Conservation (phyloP, 2,797 vertebrate genomes). For the Phoxinus dragarum region DNA sequence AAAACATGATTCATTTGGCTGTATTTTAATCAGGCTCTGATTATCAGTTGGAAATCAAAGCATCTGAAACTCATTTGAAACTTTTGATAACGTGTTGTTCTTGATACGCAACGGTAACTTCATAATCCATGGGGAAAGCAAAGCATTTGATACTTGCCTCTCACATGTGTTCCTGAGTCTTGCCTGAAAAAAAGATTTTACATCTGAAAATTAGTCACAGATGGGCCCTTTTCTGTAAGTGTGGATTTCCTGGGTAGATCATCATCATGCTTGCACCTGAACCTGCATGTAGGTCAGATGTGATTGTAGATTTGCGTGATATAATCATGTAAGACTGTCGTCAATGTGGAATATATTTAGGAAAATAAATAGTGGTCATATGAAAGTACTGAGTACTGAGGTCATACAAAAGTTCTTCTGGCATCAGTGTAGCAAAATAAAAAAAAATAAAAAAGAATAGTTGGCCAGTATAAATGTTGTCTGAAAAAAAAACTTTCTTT, state of each 20-base stretch:
- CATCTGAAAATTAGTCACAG: slow-evolving; percentile 43
- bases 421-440: background rate
- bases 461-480: no score
- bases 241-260: slow-evolving; percentile 32
- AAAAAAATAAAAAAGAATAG: background rate
- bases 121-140: slow-evolving; percentile 23
- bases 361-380: background rate
- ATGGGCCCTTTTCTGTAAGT: slow-evolving; percentile 34
- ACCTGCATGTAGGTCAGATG: slow-evolving; percentile 4
- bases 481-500: no score
- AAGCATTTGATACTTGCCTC: slow-evolving; percentile 18
- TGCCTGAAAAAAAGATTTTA: background rate
- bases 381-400: background rate
- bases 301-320: slow-evolving; percentile 7
- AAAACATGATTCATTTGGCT: background rate
- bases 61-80: slow-evolving; percentile 37
- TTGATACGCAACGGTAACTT: slow-evolving; percentile 29
- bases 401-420: background rate
- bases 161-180: background rate
- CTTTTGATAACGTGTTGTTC: slow-evolving; percentile 32
- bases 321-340: slow-evolving; percentile 19
- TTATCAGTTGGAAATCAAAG: slow-evolving; percentile 26
- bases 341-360: slow-evolving; percentile 35
- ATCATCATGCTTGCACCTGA: slow-evolving; percentile 45
- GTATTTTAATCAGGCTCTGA: slow-evolving; percentile 9